phyloP scores from a whole-genome alignment of 2,888 invertebrate genomes.

The Tetragnatha montana region DNA sequence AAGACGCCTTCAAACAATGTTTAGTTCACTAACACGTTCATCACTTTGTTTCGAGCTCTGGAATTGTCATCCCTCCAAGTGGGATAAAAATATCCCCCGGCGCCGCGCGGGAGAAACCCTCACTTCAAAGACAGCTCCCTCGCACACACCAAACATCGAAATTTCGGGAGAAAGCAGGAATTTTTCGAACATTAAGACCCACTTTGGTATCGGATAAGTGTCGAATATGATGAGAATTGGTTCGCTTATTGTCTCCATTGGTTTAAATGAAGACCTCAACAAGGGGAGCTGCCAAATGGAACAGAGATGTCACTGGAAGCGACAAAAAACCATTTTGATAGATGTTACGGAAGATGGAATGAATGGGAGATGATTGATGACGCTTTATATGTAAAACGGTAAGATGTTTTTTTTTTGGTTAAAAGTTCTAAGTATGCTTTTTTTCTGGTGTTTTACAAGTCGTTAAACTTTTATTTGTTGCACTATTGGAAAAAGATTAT shows the following conservation, averaged over 20 bases:
- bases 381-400: slow-evolving; percentile 5
- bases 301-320: slow-evolving; percentile 18
- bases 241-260: not conserved
- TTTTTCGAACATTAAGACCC: too few species aligned
- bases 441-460: not conserved
- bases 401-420: not conserved
- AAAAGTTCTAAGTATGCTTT: not conserved
- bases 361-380: slow-evolving; percentile 13
- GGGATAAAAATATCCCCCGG: slow-evolving; percentile 64
- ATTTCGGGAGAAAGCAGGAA: too few species aligned
- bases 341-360: slow-evolving; percentile 29
- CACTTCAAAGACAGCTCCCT: slow-evolving; percentile 34
- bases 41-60: slow-evolving; percentile 41
- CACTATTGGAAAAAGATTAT: not conserved
- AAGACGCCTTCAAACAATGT: slow-evolving; percentile 38
- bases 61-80: slow-evolving; percentile 66
- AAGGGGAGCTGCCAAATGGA: slow-evolving; percentile 39
- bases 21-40: slow-evolving; percentile 54
- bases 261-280: slow-evolving; percentile 9
- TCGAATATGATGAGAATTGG: not conserved
- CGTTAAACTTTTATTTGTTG: not conserved
- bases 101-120: slow-evolving; percentile 15
- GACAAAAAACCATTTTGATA: slow-evolving; percentile 13
- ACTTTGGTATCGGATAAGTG: too few species aligned
- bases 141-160: not conserved